These are phyloP conservation scores for Coronaproctus castanopsis DNA, from an alignment of 2,888 invertebrate genomes.

Conservation along the genomic window DNA sequence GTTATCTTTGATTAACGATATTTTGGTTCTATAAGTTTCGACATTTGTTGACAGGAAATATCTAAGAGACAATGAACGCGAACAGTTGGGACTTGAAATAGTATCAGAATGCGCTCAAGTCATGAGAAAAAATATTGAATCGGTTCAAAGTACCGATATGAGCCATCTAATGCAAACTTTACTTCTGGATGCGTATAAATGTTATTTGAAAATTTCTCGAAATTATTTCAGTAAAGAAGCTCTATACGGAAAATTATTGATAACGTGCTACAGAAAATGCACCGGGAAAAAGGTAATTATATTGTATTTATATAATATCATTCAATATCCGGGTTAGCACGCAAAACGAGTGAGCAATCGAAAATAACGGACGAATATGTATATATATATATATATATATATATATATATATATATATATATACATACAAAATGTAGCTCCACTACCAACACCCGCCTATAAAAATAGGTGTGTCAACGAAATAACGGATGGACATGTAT, in stretches of 20 bases:
- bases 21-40: too few species aligned
- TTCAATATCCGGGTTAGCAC: too few species aligned
- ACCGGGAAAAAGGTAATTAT: conserved; percentile 13
- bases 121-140: conserved; percentile 28
- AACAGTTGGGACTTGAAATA: conserved; percentile 59
- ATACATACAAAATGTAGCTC: too few species aligned
- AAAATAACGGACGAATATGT: too few species aligned
- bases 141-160: conserved; percentile 3
- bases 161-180: conserved; percentile 11
- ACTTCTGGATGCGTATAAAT: conserved; percentile 14
- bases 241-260: conserved; percentile 11
- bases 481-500: too few species aligned
- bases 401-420: too few species aligned
- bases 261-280: conserved; percentile 11
- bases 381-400: too few species aligned
- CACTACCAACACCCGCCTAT: too few species aligned
- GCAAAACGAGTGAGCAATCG: too few species aligned
- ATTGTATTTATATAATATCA: too few species aligned
- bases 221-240: conserved; percentile 13
- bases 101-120: conserved; percentile 50
- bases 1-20: too few species aligned
- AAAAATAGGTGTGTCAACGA: too few species aligned
- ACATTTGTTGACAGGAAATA: conserved; percentile 50
- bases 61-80: conserved; percentile 62
- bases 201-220: conserved; percentile 12